phyloP scores from a whole-genome alignment of 2,797 vertebrate species.

The Helarctos malayanus region DNA sequence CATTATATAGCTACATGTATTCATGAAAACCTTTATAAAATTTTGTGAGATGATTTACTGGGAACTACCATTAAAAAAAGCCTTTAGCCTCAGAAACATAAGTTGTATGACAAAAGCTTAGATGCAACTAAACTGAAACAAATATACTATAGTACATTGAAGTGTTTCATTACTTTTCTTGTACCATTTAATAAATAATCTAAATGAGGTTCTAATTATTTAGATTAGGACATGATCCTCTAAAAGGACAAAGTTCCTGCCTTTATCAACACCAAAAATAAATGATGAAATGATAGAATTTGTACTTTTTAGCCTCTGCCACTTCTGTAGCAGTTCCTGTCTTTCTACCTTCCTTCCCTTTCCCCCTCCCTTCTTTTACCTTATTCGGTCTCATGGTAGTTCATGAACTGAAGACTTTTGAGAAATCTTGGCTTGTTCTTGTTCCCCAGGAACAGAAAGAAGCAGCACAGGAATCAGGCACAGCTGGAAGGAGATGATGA shows the following conservation, averaged over 20 bases:
- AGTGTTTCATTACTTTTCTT: background rate
- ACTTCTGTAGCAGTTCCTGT: background rate
- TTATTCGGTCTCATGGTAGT: background rate
- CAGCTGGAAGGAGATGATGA: background rate
- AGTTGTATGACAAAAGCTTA: background rate
- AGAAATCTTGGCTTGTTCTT: constrained; percentile 39
- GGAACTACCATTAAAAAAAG: background rate
- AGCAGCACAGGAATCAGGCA: background rate
- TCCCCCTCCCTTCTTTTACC: background rate
- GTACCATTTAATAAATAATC: constrained; percentile 36
- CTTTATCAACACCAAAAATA: constrained; percentile 39
- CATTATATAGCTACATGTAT: constrained; percentile 19
- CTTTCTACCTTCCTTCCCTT: background rate
- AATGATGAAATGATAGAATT: background rate
- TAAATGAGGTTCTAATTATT: background rate
- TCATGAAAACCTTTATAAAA: constrained; percentile 31
- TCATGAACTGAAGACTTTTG: constrained; percentile 28
- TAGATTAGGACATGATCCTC: background rate
- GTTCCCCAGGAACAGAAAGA: background rate
- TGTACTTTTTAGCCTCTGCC: background rate
- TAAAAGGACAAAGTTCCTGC: constrained; percentile 36
- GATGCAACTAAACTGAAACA: background rate
- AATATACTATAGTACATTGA: background rate
- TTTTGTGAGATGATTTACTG: constrained; percentile 52
- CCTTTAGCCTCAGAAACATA: background rate